A percentile compares a stretch with the other conserved stretches of the same genome.
phyloP scores from a whole-genome alignment of 2,888 invertebrate species.

The Teleiodes luculella region DNA sequence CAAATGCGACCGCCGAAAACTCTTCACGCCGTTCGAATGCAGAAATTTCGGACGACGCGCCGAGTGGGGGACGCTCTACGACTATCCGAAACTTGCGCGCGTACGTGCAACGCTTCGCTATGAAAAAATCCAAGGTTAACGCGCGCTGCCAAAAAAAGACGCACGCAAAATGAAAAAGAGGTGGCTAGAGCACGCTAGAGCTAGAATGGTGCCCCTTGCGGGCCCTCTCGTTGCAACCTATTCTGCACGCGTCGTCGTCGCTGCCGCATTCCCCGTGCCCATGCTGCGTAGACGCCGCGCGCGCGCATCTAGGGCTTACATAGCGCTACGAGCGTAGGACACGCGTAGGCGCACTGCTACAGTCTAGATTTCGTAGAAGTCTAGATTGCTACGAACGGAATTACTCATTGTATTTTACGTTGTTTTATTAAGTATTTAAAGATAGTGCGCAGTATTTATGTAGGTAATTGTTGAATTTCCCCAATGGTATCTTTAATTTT shows the following conservation, averaged over 20 bases:
- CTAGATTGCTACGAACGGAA: conserved; percentile 2
- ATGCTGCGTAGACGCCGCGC: not conserved
- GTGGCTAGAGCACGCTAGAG: conserved; percentile 73
- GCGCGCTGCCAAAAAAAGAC: conserved; percentile 79
- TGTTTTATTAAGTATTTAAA: not conserved
- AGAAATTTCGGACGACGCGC: conserved; percentile 76
- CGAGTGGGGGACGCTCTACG: conserved; percentile 76
- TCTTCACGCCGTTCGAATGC: conserved; percentile 73
- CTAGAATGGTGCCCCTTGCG: conserved; percentile 68
- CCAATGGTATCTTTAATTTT: no score
- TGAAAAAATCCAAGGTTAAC: conserved; percentile 78
- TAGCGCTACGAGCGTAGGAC: conserved; percentile 12
- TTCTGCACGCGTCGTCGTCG: conserved; percentile 60
- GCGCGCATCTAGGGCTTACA: not conserved
- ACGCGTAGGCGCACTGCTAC: conserved; percentile 2
- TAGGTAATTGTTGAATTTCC: not conserved
- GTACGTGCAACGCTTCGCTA: conserved; percentile 77
- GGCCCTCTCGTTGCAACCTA: conserved; percentile 64
- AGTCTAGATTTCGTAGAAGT: conserved; percentile 2
- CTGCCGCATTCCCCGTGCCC: conserved; percentile 36
- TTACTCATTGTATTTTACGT: not conserved
- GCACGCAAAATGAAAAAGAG: conserved; percentile 75
- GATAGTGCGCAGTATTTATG: not conserved
- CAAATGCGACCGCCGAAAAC: conserved; percentile 77
- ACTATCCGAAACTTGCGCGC: conserved; percentile 74